Conservation (phyloP, 2,888 invertebrate species). For the Cyclophora punctaria region DNA sequence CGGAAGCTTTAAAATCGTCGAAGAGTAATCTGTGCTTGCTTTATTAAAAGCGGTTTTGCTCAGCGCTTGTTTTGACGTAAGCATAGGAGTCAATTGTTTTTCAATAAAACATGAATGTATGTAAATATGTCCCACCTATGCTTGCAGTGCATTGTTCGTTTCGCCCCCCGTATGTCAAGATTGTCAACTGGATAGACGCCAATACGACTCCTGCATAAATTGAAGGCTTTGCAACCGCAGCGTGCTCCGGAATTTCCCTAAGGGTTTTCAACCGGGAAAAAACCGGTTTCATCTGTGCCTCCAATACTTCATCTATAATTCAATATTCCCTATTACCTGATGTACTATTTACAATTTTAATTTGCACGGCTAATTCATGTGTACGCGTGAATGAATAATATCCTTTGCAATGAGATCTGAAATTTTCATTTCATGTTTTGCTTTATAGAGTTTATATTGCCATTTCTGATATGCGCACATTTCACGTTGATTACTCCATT, state of each 20-base stretch:
- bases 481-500: too few species aligned
- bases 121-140: slow-evolving; percentile 16
- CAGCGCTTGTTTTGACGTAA: too few species aligned
- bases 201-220: slow-evolving; percentile 62
- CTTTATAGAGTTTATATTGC: slow-evolving; percentile 2
- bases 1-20: too few species aligned
- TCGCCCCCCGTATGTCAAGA: slow-evolving; percentile 45
- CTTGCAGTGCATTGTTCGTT: slow-evolving; percentile 46
- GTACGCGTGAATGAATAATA: slow-evolving; percentile 35
- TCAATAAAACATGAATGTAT: slow-evolving; percentile 1
- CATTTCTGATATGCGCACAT: too few species aligned
- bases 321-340: slow-evolving; percentile 52
- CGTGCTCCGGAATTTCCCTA: slow-evolving; percentile 60
- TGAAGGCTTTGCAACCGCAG: slow-evolving; percentile 58
- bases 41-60: too few species aligned
- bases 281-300: slow-evolving; percentile 41
- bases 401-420: slow-evolving; percentile 27
- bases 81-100: too few species aligned
- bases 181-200: slow-evolving; percentile 56
- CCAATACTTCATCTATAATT: slow-evolving; percentile 61
- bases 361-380: slow-evolving; percentile 45
- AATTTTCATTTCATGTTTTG: slow-evolving; percentile 25
- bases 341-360: slow-evolving; percentile 49
- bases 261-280: slow-evolving; percentile 55
- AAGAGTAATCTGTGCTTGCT: too few species aligned